Percentiles rank a stretch among this genome's conserved stretches.
phyloP scores from a whole-genome alignment of 2,888 invertebrate species.

The Papilio protenor region DNA sequence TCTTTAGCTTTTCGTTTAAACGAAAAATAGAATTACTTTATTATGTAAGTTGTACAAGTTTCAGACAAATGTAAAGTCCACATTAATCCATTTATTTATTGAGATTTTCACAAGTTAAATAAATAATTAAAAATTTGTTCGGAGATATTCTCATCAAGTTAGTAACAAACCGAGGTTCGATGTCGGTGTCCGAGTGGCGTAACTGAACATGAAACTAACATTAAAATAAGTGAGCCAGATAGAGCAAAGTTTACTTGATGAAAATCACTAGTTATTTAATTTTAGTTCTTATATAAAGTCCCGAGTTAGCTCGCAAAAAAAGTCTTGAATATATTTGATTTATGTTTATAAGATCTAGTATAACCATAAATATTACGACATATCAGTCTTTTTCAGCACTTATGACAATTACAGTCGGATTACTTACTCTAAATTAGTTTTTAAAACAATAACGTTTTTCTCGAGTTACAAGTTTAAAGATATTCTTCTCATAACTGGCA shows the following conservation, averaged over 20 bases:
- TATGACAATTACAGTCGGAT: too few species aligned
- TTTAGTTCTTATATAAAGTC: slow-evolving; percentile 44
- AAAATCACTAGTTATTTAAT: slow-evolving; percentile 50
- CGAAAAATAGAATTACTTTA: neutral
- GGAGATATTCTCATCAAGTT: slow-evolving; percentile 47
- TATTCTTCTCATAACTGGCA: slow-evolving; percentile 23
- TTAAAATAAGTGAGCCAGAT: slow-evolving; percentile 58
- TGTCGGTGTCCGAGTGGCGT: slow-evolving; percentile 50
- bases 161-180: slow-evolving; percentile 54
- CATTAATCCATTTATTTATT: neutral
- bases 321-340: neutral
- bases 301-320: neutral
- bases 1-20: neutral
- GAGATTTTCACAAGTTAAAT: neutral
- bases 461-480: slow-evolving; percentile 17
- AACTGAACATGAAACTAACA: slow-evolving; percentile 56
- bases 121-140: neutral
- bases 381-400: too few species aligned
- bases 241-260: slow-evolving; percentile 54
- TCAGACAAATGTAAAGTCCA: too few species aligned
- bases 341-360: neutral
- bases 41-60: too few species aligned
- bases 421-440: neutral
- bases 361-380: too few species aligned
- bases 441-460: slow-evolving; percentile 40